Evolutionary conservation across 1,140 invertebrate genomes (phyloP).

Genomic region (Oryzaephilus surinamensis): DNA sequence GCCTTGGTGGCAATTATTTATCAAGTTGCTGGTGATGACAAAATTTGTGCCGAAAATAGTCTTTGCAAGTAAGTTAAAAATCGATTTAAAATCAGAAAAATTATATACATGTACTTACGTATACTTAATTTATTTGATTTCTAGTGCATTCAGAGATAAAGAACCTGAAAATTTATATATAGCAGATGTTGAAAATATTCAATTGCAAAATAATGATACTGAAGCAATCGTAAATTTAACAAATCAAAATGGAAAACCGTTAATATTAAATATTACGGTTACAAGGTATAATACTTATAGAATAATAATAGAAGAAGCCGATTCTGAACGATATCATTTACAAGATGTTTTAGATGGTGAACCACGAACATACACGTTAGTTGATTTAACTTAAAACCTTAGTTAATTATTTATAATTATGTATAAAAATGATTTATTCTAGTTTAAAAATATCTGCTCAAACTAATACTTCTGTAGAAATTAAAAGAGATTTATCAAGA

Average conservation of each 20-base stretch:
- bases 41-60: constrained; percentile 4
- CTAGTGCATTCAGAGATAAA: background rate
- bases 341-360: background rate
- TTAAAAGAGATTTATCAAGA: constrained; percentile 5
- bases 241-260: background rate
- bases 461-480: background rate
- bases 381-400: no score
- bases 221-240: background rate
- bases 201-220: background rate
- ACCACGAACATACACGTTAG: background rate
- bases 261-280: background rate
- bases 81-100: background rate
- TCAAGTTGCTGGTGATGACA: constrained; percentile 2
- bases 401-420: no score
- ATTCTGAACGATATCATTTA: constrained; percentile 2
- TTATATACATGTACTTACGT: no score
- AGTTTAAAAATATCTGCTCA: background rate
- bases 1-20: no score
- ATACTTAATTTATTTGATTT: background rate
- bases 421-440: background rate
- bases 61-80: constrained; percentile 10
- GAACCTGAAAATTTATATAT: background rate
- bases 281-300: background rate
- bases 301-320: background rate
- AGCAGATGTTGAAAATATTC: background rate